A percentile compares a stretch with the other conserved stretches of the same genome.
phyloP scores from a whole-genome alignment of 2,797 vertebrate species.

The Astyanax mexicanus region DNA sequence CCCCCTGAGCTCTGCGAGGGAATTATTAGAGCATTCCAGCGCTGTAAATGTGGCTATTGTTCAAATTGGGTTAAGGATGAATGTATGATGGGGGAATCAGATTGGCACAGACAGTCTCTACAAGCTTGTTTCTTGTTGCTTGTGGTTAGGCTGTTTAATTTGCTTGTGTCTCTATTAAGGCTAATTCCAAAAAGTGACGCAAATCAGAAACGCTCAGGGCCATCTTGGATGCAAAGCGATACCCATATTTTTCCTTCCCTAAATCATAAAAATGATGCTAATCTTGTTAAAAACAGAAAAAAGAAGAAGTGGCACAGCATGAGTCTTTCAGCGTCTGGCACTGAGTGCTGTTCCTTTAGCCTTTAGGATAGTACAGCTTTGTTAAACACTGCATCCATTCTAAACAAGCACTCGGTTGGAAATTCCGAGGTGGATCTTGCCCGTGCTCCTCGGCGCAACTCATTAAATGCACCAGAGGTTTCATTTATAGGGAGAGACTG shows the following conservation, averaged over 20 bases:
- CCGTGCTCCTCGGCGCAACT: constrained; percentile 54
- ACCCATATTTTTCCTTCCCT: constrained; percentile 4
- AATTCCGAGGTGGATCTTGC: constrained; percentile 52
- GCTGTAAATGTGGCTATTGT: constrained; percentile 24
- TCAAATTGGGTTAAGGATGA: constrained; percentile 5
- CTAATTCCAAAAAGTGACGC: constrained; percentile 10
- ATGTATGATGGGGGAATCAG: constrained; percentile 15
- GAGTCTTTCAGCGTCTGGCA: constrained; percentile 27
- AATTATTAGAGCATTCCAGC: constrained; percentile 10
- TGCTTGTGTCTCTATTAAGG: constrained; percentile 15
- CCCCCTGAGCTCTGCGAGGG: background rate
- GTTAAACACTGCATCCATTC: constrained; percentile 37
- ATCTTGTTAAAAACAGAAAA: background rate
- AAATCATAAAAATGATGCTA: constrained; percentile 17
- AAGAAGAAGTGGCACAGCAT: constrained; percentile 14
- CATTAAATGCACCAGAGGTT: constrained; percentile 71
- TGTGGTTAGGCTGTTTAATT: constrained; percentile 1
- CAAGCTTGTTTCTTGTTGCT: constrained; percentile 11
- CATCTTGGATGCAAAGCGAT: background rate
- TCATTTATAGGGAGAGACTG: constrained; percentile 65
- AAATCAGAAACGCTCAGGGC: constrained; percentile 8
- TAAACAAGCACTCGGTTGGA: constrained; percentile 44
- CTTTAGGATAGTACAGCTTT: constrained; percentile 48
- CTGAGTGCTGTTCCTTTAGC: constrained; percentile 30
- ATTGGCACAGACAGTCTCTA: constrained; percentile 33